Evolutionary conservation across 2,113 vertebrate genomes (phyloP).

Genomic region (Nettapus auritus): DNA sequence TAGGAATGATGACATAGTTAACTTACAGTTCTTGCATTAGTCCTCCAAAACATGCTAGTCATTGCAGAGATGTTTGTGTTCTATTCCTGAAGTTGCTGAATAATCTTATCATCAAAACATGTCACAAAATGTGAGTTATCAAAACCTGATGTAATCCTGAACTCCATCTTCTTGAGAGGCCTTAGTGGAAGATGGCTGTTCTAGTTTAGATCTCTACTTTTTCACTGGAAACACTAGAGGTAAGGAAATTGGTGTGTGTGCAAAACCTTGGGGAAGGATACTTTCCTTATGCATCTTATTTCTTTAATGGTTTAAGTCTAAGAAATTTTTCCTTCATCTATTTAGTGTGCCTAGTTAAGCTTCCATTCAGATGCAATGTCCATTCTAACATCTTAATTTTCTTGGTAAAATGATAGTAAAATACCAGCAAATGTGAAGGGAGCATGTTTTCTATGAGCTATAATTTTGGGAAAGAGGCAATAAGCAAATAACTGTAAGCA

Average conservation of each 20-base stretch:
- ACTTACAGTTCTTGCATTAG: neutral
- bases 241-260: neutral
- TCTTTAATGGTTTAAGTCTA: neutral
- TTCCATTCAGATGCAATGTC: neutral
- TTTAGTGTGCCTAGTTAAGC: neutral
- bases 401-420: neutral
- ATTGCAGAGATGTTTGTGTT: neutral
- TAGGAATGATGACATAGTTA: neutral
- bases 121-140: neutral
- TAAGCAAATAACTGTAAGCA: neutral
- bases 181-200: neutral
- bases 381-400: neutral
- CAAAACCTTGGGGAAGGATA: neutral
- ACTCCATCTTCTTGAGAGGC: neutral
- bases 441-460: neutral
- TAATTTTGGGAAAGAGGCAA: neutral
- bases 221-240: neutral
- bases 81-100: neutral
- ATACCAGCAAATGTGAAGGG: neutral
- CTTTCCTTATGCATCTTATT: neutral
- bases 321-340: neutral
- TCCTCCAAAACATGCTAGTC: neutral
- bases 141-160: neutral
- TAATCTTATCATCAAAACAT: neutral
- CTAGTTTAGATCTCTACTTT: neutral